Conservation (phyloP, 2,888 invertebrate genomes). For the Pseudoips prasinana region DNA sequence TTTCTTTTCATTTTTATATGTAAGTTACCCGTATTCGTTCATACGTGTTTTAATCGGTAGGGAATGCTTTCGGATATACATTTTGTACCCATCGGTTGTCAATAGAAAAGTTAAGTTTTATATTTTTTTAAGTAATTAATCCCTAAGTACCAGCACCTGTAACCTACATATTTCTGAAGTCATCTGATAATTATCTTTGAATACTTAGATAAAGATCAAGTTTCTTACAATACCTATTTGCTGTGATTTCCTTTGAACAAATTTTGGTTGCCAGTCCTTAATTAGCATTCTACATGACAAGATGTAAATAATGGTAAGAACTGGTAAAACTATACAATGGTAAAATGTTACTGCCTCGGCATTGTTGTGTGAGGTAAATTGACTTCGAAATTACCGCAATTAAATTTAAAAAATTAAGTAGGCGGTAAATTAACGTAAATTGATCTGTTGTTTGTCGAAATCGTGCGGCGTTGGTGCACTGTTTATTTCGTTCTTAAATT, state of each 20-base stretch:
- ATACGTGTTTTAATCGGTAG: no score
- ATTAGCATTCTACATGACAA: constrained; percentile 33
- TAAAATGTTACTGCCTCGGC: constrained; percentile 30
- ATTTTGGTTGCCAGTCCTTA: constrained; percentile 42
- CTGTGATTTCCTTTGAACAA: constrained; percentile 6
- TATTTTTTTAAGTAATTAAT: no score
- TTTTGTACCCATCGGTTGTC: no score
- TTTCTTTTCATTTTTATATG: no score
- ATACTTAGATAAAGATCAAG: background rate
- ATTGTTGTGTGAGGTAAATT: constrained; percentile 40
- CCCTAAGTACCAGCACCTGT: constrained; percentile 6
- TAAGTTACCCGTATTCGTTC: no score
- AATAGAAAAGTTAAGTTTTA: no score
- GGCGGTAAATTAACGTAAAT: constrained; percentile 56
- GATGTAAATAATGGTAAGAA: constrained; percentile 23
- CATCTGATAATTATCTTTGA: background rate
- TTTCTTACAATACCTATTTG: constrained; percentile 8
- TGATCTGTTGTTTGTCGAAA: constrained; percentile 55
- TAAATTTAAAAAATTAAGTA: constrained; percentile 61
- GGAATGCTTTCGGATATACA: no score
- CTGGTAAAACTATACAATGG: constrained; percentile 22
- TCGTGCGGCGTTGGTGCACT: constrained; percentile 31
- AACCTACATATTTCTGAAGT: background rate
- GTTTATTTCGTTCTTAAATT: constrained; percentile 53
- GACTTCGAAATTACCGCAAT: constrained; percentile 52